Conservation (phyloP, 2,888 invertebrate genomes). For the Pilophorus perplexus region DNA sequence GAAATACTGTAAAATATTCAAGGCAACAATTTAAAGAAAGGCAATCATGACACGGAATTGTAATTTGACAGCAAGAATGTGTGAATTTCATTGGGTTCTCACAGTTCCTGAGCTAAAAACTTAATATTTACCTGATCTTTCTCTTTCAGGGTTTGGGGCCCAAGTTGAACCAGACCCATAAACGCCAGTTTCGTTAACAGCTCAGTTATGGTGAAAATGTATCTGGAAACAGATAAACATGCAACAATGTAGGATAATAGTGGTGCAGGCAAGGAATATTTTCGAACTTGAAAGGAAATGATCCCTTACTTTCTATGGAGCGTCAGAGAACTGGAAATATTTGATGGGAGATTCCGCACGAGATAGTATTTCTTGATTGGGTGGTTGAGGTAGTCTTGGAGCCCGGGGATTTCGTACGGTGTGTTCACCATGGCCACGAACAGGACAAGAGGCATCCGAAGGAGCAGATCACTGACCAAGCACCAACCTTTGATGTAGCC, state of each 20-base stretch:
- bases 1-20: constrained; percentile 53
- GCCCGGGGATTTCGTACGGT: constrained; percentile 58
- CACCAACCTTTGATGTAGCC: constrained; percentile 67
- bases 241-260: too few relatives aligned
- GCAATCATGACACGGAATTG: neutral
- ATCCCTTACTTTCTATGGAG: constrained; percentile 47
- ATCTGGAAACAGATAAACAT: constrained; percentile 52
- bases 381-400: constrained; percentile 62
- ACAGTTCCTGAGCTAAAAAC: too few relatives aligned
- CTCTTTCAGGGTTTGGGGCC: constrained; percentile 63
- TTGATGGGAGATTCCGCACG: constrained; percentile 60
- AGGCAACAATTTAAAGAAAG: neutral
- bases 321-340: constrained; percentile 51
- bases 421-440: constrained; percentile 66
- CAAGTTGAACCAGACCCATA: constrained; percentile 68
- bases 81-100: too few relatives aligned
- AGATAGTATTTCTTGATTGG: constrained; percentile 65
- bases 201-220: constrained; percentile 60
- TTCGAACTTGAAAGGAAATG: too few relatives aligned
- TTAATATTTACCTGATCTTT: constrained; percentile 65
- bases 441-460: constrained; percentile 68
- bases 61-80: neutral
- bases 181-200: constrained; percentile 61
- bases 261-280: too few relatives aligned
- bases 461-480: constrained; percentile 65